Evolutionary conservation across 2,113 vertebrate species (phyloP), one percentile per base, ranked within the genome.

Genomic region (Thalassoma bifasciatum): DNA sequence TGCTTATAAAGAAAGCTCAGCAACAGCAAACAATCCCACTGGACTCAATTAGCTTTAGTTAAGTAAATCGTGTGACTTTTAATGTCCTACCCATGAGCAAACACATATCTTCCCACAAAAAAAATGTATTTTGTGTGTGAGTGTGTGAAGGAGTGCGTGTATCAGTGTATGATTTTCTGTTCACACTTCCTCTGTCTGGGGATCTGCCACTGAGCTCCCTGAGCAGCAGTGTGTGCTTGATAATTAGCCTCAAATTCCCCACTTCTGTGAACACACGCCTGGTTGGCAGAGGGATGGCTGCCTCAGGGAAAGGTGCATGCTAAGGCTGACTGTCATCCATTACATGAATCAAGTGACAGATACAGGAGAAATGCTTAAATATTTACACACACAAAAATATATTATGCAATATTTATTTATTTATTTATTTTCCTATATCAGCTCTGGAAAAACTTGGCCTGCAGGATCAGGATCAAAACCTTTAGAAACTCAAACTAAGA

Each of bases 21-120:
- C 86, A 84, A 86, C 30, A 85, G 83, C 71, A 84, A 77, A 76
- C 54, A 75, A 75, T 93, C 92, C 91, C 91, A 86, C 81, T 84
- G 91, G 93, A 93, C 87, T 94, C 90, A 93, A 95, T 95, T 94
- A 95, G 90, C 79, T 81, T 83, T 89, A 90, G 91, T 93, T 93
- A 89, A 88, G 88, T 75, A 86, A 86, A 86, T 79, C 52, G 53
- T 80, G 67, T 51, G 67, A 81, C 84, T 88, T n/a, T 84, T 79
- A 86, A 80, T 84, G 64, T 52, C 66, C 75, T 82, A 69, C 78
- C 79, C 61, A 57, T 61, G 75, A 83, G 74, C 16, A 50, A 40
- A 60, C 62, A 69, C 72, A 82, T 73, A 72, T 74, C 69, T 53
- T 44, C 58, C 21, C 11, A 38, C 64, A 19, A 30, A 30, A 30